phyloP scores from a whole-genome alignment of 2,797 vertebrate species.

The Aulostomus chinensis region DNA sequence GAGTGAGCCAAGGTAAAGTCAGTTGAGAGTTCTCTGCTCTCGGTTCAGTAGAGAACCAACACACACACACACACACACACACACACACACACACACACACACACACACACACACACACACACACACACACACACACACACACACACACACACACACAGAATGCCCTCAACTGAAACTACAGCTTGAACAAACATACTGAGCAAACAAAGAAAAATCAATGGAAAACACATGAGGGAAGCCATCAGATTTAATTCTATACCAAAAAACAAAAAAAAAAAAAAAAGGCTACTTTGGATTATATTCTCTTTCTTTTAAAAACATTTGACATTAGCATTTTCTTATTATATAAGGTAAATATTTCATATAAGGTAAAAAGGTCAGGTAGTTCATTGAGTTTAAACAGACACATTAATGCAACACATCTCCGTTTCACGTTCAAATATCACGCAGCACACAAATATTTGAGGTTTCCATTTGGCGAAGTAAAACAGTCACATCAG shows the following conservation, averaged over 20 bases:
- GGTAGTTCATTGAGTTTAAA: neutral
- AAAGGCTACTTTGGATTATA: too few species aligned
- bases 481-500: slow-evolving; percentile 12
- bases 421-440: slow-evolving; percentile 11
- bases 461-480: slow-evolving; percentile 34
- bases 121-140: too few species aligned
- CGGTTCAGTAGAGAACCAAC: slow-evolving; percentile 33
- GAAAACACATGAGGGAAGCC: slow-evolving; percentile 2
- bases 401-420: slow-evolving; percentile 17
- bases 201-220: slow-evolving; percentile 56
- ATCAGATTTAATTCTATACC: too few species aligned
- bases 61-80: too few species aligned
- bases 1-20: slow-evolving; percentile 31
- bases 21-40: slow-evolving; percentile 3
- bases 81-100: too few species aligned
- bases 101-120: too few species aligned
- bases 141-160: too few species aligned
- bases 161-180: slow-evolving; percentile 44
- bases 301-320: too few species aligned
- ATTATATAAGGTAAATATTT: too few species aligned
- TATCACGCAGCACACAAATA: slow-evolving; percentile 18
- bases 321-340: too few species aligned
- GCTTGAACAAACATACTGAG: slow-evolving; percentile 56
- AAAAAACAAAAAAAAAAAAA: too few species aligned
- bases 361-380: neutral